These are phyloP conservation scores for Manduca sexta DNA, from an alignment of 1,140 invertebrate genomes.

Conservation along the genomic window DNA sequence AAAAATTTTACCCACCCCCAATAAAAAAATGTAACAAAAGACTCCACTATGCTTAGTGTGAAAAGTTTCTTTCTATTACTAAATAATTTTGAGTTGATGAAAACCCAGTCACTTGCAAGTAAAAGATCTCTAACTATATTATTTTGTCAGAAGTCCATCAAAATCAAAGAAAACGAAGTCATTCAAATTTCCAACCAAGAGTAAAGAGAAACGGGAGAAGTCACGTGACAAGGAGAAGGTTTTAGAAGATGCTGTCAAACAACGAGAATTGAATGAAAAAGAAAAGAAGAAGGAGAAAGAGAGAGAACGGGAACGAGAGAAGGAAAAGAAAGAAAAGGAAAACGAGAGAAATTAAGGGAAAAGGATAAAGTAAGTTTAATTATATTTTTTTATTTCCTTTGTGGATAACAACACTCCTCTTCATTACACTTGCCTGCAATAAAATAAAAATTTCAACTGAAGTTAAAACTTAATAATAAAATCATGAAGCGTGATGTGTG, in stretches of 20 bases:
- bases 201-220: conserved; percentile 88
- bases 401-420: neutral
- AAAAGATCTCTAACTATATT: conserved; percentile 5
- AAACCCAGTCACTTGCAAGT: no score
- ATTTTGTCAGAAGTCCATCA: conserved; percentile 84
- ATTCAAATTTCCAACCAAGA: conserved; percentile 90
- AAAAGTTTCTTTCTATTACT: no score
- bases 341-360: conserved; percentile 69
- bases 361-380: conserved; percentile 49
- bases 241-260: conserved; percentile 78
- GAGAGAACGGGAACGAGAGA: conserved; percentile 75
- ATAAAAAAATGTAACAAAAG: no score
- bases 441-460: no score
- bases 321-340: conserved; percentile 74
- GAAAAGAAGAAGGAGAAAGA: conserved; percentile 75
- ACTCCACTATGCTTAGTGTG: no score
- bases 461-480: no score
- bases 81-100: no score
- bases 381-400: neutral
- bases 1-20: no score
- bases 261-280: conserved; percentile 76
- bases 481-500: no score
- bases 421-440: no score
- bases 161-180: conserved; percentile 94
- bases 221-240: conserved; percentile 84